Conservation (phyloP, 2,113 vertebrate genomes). For the Perognathus longimembris region DNA sequence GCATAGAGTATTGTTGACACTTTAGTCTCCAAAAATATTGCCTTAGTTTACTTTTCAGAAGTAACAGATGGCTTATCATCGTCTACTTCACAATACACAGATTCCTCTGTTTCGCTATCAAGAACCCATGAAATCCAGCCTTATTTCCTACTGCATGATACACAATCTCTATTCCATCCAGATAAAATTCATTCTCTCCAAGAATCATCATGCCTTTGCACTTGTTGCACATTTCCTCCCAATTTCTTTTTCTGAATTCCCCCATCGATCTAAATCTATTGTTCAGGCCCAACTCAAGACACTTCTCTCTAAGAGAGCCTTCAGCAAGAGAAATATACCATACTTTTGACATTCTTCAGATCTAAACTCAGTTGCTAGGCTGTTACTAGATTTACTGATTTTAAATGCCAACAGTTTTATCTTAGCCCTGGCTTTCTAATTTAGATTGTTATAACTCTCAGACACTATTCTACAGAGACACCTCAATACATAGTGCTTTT, state of each 20-base stretch:
- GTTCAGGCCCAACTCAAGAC: not conserved
- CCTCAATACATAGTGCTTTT: not conserved
- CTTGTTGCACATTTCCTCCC: not conserved
- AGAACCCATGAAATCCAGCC: not conserved
- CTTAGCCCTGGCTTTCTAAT: conserved; percentile 1
- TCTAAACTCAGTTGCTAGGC: not conserved
- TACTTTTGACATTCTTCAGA: not conserved
- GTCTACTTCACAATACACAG: not conserved
- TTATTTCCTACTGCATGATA: not conserved
- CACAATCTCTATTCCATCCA: not conserved
- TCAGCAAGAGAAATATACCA: not conserved
- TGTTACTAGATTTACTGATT: conserved; percentile 39
- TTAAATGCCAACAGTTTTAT: not conserved
- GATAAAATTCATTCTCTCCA: not conserved
- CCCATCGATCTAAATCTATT: not conserved
- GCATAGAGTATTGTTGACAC: not conserved
- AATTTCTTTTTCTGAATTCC: not conserved
- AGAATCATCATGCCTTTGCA: not conserved
- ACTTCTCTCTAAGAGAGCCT: not conserved
- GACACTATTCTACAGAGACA: not conserved
- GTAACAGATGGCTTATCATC: not conserved
- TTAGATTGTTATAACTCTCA: not conserved
- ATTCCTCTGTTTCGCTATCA: not conserved
- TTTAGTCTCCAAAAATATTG: not conserved
- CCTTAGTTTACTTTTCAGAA: conserved; percentile 16